These are phyloP conservation scores for Phortica okadai DNA, from an alignment of 2,888 invertebrate genomes.

Conservation along the genomic window DNA sequence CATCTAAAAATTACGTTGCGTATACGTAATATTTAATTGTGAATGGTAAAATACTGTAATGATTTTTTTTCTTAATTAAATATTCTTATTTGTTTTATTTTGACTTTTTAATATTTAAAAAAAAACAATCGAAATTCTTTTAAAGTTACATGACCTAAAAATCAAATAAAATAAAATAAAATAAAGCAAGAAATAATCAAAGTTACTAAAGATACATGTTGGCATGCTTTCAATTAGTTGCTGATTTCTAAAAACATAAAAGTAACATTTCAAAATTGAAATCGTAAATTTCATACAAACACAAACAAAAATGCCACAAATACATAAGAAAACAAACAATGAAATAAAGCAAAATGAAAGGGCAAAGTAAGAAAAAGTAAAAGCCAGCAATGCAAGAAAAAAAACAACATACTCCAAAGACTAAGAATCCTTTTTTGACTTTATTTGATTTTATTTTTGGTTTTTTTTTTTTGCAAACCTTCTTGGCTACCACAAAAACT, in stretches of 20 bases:
- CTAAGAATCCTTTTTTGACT: conserved; percentile 30
- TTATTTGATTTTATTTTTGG: conserved; percentile 34
- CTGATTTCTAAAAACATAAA: too few species aligned
- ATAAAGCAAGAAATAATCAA: neutral
- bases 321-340: conserved; percentile 6
- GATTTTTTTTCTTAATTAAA: too few species aligned
- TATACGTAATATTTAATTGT: neutral
- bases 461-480: too few species aligned
- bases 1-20: neutral
- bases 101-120: too few species aligned
- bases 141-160: too few species aligned
- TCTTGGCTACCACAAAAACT: neutral
- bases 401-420: conserved; percentile 40
- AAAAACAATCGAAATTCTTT: too few species aligned
- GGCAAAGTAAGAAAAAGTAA: neutral
- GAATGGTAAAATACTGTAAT: too few species aligned
- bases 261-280: too few species aligned
- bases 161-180: neutral
- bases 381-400: conserved; percentile 29
- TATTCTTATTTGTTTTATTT: too few species aligned
- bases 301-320: neutral
- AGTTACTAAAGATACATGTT: neutral
- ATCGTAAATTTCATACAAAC: neutral
- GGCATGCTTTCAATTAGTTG: too few species aligned
- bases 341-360: neutral